These are phyloP conservation scores for Sebastes diaconus DNA, from an alignment of 2,797 vertebrate genomes.

Conservation along the genomic window DNA sequence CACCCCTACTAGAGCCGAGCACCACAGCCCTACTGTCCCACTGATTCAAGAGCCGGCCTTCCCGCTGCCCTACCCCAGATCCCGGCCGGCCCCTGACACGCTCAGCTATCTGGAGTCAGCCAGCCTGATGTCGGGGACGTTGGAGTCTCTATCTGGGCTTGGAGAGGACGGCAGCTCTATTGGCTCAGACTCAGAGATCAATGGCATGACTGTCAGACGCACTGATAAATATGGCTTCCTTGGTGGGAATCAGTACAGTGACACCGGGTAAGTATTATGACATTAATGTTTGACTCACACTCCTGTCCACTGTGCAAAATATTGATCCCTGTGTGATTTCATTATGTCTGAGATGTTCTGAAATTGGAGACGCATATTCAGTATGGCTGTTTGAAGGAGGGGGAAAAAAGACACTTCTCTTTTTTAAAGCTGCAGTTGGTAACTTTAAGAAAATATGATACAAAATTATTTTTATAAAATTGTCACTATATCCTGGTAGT, in stretches of 20 bases:
- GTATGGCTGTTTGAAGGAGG: not conserved
- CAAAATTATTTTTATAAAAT: too few relatives aligned
- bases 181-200: conserved; percentile 92
- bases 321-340: not conserved
- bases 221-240: conserved; percentile 94
- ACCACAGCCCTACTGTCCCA: conserved; percentile 66
- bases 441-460: too few relatives aligned
- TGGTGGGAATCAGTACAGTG: conserved; percentile 88
- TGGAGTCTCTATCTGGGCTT: conserved; percentile 88
- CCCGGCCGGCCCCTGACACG: conserved; percentile 83
- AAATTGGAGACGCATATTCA: not conserved
- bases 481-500: too few relatives aligned
- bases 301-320: not conserved
- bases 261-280: conserved; percentile 69
- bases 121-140: conserved; percentile 91
- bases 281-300: not conserved
- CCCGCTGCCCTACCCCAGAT: conserved; percentile 35
- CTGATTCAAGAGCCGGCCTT: conserved; percentile 76
- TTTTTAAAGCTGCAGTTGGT: not conserved
- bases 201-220: conserved; percentile 83
- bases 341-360: not conserved
- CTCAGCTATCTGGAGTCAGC: conserved; percentile 91
- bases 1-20: conserved; percentile 54
- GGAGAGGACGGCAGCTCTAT: conserved; percentile 90
- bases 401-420: not conserved